Evolutionary conservation across 2,113 vertebrate genomes (phyloP).

Genomic region (Ovis canadensis): DNA sequence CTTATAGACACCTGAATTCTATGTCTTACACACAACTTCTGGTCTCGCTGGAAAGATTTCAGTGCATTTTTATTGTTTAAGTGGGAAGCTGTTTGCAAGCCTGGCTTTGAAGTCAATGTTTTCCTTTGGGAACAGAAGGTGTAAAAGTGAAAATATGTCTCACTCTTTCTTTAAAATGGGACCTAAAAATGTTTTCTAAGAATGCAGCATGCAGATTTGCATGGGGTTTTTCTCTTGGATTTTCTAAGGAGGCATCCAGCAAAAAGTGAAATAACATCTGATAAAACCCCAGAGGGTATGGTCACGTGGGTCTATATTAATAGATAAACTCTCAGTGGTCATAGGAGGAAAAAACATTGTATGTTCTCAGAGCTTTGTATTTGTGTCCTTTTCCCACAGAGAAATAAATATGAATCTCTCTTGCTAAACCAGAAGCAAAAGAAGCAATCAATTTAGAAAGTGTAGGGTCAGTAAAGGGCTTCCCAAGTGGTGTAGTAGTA

Average conservation of each 20-base stretch:
- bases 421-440: background rate
- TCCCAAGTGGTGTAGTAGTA: background rate
- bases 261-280: background rate
- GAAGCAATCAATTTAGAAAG: background rate
- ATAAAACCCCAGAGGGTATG: background rate
- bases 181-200: slow-evolving; percentile 23
- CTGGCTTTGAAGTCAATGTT: slow-evolving; percentile 43
- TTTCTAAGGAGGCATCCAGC: background rate
- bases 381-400: background rate
- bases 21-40: background rate
- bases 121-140: slow-evolving; percentile 55
- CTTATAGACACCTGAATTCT: background rate
- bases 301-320: background rate
- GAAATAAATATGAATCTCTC: background rate
- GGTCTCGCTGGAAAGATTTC: accelerated
- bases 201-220: background rate
- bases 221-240: background rate
- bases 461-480: background rate
- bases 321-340: background rate
- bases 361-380: background rate
- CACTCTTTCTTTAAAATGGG: slow-evolving; percentile 9
- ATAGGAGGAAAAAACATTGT: background rate
- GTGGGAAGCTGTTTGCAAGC: background rate
- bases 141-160: slow-evolving; percentile 56
- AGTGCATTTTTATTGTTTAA: background rate